Conservation (phyloP, 2,113 vertebrate genomes). For the Edolisoma coerulescens region DNA sequence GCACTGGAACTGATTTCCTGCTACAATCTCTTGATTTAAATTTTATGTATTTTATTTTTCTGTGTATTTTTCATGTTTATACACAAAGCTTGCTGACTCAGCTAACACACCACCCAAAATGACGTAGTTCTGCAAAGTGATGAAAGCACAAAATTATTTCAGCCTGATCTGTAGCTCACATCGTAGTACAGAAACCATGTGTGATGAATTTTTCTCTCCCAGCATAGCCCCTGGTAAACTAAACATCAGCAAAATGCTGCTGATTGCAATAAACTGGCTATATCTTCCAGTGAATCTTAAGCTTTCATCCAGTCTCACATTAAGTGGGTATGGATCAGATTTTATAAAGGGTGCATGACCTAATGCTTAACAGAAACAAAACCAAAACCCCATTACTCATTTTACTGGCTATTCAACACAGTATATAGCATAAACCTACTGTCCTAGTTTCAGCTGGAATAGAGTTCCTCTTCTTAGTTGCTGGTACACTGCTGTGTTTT, state of each 20-base stretch:
- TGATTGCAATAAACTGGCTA: background rate
- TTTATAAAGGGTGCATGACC: background rate
- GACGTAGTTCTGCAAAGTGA: background rate
- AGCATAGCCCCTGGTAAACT: background rate
- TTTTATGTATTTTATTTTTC: background rate
- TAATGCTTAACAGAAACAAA: background rate
- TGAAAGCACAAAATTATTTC: background rate
- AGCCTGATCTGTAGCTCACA: background rate
- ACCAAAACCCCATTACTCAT: rapidly evolving
- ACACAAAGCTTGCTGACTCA: background rate
- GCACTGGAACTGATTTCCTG: background rate
- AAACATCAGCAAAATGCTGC: background rate
- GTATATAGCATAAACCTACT: background rate
- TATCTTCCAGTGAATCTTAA: background rate
- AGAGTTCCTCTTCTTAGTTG: background rate
- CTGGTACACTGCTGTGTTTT: background rate
- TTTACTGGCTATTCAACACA: background rate
- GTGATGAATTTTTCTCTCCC: background rate
- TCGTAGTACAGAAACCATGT: background rate
- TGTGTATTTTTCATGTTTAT: background rate
- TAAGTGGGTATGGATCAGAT: background rate
- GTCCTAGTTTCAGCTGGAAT: background rate
- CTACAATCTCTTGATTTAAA: background rate
- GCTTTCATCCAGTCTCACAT: background rate
- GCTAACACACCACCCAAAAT: background rate